A percentile compares a stretch with the other conserved stretches of the same genome.
phyloP scores from a whole-genome alignment of 2,888 invertebrate genomes.

The Volucella zonaria region DNA sequence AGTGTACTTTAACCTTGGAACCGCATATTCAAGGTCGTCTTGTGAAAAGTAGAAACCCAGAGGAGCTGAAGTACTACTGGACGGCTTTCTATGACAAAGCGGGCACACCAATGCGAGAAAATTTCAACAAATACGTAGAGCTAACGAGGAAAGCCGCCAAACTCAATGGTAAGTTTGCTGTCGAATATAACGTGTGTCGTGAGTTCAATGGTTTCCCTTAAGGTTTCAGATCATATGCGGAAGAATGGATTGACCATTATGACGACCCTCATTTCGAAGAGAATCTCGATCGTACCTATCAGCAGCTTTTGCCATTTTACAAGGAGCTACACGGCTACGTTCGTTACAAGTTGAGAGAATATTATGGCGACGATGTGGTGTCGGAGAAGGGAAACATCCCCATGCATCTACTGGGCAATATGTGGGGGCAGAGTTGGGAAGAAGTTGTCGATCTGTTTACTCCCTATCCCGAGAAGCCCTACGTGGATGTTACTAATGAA shows the following conservation, averaged over 20 bases:
- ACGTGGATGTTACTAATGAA: constrained; percentile 88
- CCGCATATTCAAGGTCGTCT: constrained; percentile 86
- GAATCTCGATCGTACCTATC: constrained; percentile 87
- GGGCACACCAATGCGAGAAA: constrained; percentile 85
- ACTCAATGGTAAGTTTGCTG: constrained; percentile 85
- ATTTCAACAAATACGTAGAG: constrained; percentile 87
- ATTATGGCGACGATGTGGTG: constrained; percentile 88
- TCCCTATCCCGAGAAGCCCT: constrained; percentile 88
- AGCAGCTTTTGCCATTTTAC: constrained; percentile 90
- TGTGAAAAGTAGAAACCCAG: constrained; percentile 87
- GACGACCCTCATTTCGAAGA: constrained; percentile 88
- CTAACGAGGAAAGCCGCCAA: constrained; percentile 88
- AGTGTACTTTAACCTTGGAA: constrained; percentile 88
- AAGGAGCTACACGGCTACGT: constrained; percentile 92
- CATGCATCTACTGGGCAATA: constrained; percentile 90
- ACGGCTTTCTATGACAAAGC: constrained; percentile 90
- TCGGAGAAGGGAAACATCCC: constrained; percentile 88
- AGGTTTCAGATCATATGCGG: constrained; percentile 88
- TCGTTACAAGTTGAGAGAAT: constrained; percentile 86
- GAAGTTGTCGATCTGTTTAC: constrained; percentile 84
- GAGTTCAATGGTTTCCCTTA: constrained; percentile 61
- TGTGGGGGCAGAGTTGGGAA: constrained; percentile 93
- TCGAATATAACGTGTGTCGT: neutral
- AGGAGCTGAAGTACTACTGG: constrained; percentile 91
- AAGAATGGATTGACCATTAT: constrained; percentile 88